phyloP scores from a whole-genome alignment of 2,888 invertebrate genomes.

The Cerastis rubricosa region DNA sequence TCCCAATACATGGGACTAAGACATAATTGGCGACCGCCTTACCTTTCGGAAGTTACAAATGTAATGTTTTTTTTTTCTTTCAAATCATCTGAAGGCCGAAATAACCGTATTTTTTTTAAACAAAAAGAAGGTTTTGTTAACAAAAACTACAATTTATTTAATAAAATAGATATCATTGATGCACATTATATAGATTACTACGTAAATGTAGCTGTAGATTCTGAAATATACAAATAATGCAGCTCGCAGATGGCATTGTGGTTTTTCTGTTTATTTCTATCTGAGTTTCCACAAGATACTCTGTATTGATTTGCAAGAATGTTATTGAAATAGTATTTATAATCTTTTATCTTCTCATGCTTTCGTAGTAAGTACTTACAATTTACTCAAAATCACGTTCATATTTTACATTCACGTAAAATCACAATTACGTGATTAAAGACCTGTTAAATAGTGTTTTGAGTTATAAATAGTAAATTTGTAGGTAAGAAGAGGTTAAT shows the following conservation, averaged over 20 bases:
- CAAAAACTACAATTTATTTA: not conserved
- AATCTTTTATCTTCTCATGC: conserved; percentile 16
- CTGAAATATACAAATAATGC: conserved; percentile 23
- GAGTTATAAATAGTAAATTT: not conserved
- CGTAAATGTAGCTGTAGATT: not conserved
- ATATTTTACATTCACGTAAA: not conserved
- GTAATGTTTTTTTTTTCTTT: not conserved
- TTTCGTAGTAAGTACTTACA: not conserved
- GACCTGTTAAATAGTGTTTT: not conserved
- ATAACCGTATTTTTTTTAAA: too few species aligned
- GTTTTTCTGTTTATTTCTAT: conserved; percentile 74
- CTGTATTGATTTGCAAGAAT: conserved; percentile 29
- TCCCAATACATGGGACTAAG: too few species aligned
- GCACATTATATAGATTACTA: not conserved
- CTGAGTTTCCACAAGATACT: conserved; percentile 71
- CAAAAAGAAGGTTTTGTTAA: not conserved
- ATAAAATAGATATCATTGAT: not conserved
- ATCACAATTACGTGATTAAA: conserved; percentile 11
- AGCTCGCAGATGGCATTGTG: conserved; percentile 61
- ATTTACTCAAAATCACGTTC: conserved; percentile 18
- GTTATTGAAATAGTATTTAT: not conserved
- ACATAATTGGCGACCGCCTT: too few species aligned
- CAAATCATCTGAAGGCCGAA: not conserved
- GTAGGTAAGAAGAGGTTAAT: not conserved
- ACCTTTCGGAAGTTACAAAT: too few species aligned